A percentile compares a stretch with the other conserved stretches of the same genome.
These are phyloP conservation scores for Sycophila sp. DNA, from an alignment of 1,140 invertebrate species.

Conservation along the genomic window DNA sequence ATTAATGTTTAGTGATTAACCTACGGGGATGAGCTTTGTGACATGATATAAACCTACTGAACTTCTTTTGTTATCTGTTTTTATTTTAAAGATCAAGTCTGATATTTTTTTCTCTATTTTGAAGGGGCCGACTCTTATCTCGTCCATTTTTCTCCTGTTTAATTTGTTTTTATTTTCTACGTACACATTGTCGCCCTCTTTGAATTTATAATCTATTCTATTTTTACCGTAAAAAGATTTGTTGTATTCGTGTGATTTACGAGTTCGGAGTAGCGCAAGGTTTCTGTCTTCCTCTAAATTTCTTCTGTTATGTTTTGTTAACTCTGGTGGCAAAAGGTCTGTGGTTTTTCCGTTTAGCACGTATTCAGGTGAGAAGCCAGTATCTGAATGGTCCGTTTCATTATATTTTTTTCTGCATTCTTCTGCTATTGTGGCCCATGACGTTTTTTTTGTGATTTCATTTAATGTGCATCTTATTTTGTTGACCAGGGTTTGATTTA, in stretches of 20 bases:
- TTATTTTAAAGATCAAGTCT: background rate
- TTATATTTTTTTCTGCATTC: conserved; percentile 8
- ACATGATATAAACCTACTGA: conserved; percentile 13
- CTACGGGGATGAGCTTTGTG: conserved; percentile 15
- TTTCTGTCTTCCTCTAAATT: conserved; percentile 17
- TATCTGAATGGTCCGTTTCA: background rate
- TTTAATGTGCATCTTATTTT: background rate
- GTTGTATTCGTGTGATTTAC: background rate
- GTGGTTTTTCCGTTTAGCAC: background rate
- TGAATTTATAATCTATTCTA: background rate
- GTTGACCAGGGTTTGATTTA: no score
- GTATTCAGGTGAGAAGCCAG: conserved; percentile 11
- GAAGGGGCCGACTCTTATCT: conserved; percentile 3
- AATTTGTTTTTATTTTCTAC: background rate
- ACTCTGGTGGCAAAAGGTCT: conserved; percentile 10
- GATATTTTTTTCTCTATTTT: conserved; percentile 4
- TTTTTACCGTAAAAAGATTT: conserved; percentile 3
- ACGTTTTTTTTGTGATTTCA: background rate
- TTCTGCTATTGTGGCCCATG: background rate
- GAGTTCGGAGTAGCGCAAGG: background rate
- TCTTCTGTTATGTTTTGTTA: conserved; percentile 12
- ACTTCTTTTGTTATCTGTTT: background rate
- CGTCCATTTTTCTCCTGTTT: conserved; percentile 1
- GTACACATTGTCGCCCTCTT: background rate
- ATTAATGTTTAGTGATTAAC: background rate